A percentile compares a stretch with the other conserved stretches of the same genome.
phyloP scores from a whole-genome alignment of 2,888 invertebrate genomes.

The Pammene fasciana region DNA sequence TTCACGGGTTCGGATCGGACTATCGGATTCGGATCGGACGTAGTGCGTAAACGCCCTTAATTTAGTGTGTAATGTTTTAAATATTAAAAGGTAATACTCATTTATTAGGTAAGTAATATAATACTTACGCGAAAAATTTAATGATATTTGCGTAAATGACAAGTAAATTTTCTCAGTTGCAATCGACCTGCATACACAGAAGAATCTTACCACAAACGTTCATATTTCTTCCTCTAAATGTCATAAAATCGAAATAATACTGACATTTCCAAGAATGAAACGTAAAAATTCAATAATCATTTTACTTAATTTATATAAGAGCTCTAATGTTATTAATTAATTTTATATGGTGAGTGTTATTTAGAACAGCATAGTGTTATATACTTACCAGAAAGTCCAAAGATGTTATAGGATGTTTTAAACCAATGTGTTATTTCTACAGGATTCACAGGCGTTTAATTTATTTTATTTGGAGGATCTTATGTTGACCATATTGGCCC shows the following conservation, averaged over 20 bases:
- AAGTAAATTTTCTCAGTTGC: background rate
- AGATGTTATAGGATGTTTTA: too few species aligned
- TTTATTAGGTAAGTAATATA: background rate
- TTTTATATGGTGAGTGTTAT: conserved; percentile 70
- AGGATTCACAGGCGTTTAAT: too few species aligned
- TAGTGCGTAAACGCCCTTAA: too few species aligned
- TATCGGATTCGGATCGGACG: too few species aligned
- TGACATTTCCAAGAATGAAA: conserved; percentile 46
- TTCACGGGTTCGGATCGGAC: too few species aligned
- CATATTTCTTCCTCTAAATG: conserved; percentile 31
- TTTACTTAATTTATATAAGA: conserved; percentile 53
- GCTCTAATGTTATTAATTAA: conserved; percentile 74
- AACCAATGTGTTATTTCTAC: too few species aligned
- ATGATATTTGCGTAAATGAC: background rate
- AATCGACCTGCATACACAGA: background rate
- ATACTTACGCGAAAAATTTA: too few species aligned
- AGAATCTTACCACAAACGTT: conserved; percentile 25
- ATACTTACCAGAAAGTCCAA: too few species aligned
- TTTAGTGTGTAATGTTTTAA: too few species aligned
- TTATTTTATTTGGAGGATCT: too few species aligned
- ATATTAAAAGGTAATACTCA: too few species aligned
- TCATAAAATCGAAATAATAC: conserved; percentile 43
- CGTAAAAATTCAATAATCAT: conserved; percentile 51
- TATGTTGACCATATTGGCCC: too few species aligned
- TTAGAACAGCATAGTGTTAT: background rate